Base-by-base conservation (phyloP, 2,113 vertebrate species). In the Cepphus grylle region DNA sequence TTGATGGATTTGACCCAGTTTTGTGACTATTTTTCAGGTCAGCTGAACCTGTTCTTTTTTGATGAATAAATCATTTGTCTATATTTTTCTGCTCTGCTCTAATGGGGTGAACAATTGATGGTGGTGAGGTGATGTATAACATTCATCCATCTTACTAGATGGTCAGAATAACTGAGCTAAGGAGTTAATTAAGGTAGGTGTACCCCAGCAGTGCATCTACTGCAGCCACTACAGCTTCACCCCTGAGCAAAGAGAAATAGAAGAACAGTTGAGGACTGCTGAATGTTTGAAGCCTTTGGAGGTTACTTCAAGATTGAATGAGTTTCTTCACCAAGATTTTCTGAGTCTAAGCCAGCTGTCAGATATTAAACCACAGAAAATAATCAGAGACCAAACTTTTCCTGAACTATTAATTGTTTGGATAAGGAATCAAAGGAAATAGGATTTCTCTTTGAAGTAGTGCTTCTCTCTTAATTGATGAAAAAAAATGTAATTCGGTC, bases 101-200 rank as follows among this genome's bases (percentile, higher is more conserved):
- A 87, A 94, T 89, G 55, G 47, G 50, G 70, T 89, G 84, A 91
- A 40, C 86, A 86, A 93, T 25, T 92, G 94, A 90, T 77, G 71
- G 67, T 63, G 78, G 47, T 87, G 87, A 93, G 66, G 65, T 93
- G 84, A 85, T 81, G 47, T 89, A 76, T 55, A 79, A 73, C 73
- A 52, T 91, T 65, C 93, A 94, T 97, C 80, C 42, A 58, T 95
- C 76, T 94, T 86, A 29, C 70, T 95, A 18, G 34, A 81, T 83
- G 71, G 80, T 50, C 91, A 84, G 32, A 77, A 77, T 81, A 88
- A 77, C 67, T 58, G 76, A 94, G 49, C 36, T 94, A 72, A 92
- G 45, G 36, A 78, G 67, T 86, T 96, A 81, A 83, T 86, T 78
- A 81, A 86, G 80, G 82, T 61, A 71, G 79, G 49, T 36, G 49